These are phyloP conservation scores for Brachycybe producta DNA, from an alignment of 2,888 invertebrate species.

Conservation along the genomic window DNA sequence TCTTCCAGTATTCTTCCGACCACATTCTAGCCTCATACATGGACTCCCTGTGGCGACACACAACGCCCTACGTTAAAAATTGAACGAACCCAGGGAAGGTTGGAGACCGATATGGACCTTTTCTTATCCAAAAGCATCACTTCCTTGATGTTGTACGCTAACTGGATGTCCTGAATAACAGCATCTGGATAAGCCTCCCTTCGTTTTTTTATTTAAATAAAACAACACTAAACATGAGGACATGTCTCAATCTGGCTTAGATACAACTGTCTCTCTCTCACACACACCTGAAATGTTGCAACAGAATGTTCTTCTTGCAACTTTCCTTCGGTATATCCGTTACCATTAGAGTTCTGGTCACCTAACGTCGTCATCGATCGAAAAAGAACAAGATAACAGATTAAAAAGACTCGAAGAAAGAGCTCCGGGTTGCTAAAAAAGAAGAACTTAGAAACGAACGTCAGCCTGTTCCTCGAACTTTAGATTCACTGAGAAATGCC, in stretches of 20 bases:
- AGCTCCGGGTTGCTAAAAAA: too few relatives aligned
- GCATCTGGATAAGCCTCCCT: slow-evolving; percentile 78
- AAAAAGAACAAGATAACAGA: slow-evolving; percentile 1
- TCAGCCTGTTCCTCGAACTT: slow-evolving; percentile 35
- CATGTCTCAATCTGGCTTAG: not conserved
- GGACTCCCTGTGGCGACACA: slow-evolving; percentile 39
- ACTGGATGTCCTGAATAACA: slow-evolving; percentile 68
- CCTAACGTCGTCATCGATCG: slow-evolving; percentile 24
- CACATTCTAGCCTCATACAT: slow-evolving; percentile 64
- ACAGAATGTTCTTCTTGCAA: slow-evolving; percentile 53
- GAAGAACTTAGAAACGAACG: not conserved
- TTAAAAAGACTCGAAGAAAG: not conserved
- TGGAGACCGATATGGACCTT: too few relatives aligned
- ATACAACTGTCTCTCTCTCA: slow-evolving; percentile 25
- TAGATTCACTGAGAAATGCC: slow-evolving; percentile 49
- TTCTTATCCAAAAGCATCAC: slow-evolving; percentile 60
- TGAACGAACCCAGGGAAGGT: too few relatives aligned
- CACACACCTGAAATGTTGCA: slow-evolving; percentile 46
- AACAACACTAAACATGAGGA: slow-evolving; percentile 38
- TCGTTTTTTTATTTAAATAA: too few relatives aligned
- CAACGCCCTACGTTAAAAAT: not conserved
- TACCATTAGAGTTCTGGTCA: slow-evolving; percentile 65
- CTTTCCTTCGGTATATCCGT: slow-evolving; percentile 58
- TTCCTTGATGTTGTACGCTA: slow-evolving; percentile 75
- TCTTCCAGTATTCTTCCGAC: slow-evolving; percentile 63